Evolutionary conservation across 2,797 vertebrate genomes (phyloP).

Genomic region (Pyrocephalus nanus): DNA sequence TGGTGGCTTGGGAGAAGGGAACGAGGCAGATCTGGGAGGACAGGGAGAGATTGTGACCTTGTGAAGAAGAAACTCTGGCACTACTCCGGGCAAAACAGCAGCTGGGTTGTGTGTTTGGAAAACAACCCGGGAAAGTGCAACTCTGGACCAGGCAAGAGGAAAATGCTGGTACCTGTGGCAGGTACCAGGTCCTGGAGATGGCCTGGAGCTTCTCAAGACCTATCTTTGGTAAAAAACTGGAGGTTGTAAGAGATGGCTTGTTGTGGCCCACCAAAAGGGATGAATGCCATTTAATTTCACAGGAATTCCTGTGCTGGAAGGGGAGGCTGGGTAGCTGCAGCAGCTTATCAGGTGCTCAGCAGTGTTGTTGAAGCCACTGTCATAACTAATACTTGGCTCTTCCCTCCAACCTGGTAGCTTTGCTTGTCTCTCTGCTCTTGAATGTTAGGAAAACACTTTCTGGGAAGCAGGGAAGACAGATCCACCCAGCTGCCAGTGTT

Average conservation of each 20-base stretch:
- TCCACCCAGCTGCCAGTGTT: fast-evolving
- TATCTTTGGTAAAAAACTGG: not conserved
- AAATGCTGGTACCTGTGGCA: not conserved
- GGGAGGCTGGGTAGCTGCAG: not conserved
- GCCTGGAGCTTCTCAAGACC: not conserved
- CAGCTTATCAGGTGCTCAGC: conserved; percentile 22
- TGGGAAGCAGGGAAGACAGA: not conserved
- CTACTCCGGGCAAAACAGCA: not conserved
- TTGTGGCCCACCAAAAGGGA: not conserved
- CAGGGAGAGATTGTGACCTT: not conserved
- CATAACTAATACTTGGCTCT: not conserved
- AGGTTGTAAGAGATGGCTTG: not conserved
- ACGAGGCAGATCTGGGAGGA: not conserved
- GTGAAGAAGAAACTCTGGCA: fast-evolving
- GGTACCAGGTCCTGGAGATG: fast-evolving
- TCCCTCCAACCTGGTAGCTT: not conserved
- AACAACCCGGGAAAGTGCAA: fast-evolving
- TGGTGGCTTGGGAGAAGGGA: not conserved
- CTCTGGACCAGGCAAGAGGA: not conserved
- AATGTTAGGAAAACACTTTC: not conserved
- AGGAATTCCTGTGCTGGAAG: not conserved
- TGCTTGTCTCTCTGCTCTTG: conserved; percentile 13
- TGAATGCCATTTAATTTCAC: fast-evolving
- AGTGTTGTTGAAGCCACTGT: not conserved
- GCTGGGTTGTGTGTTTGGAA: not conserved